Evolutionary conservation across 2,888 invertebrate species (phyloP).

Genomic region (Cabera pusaria): DNA sequence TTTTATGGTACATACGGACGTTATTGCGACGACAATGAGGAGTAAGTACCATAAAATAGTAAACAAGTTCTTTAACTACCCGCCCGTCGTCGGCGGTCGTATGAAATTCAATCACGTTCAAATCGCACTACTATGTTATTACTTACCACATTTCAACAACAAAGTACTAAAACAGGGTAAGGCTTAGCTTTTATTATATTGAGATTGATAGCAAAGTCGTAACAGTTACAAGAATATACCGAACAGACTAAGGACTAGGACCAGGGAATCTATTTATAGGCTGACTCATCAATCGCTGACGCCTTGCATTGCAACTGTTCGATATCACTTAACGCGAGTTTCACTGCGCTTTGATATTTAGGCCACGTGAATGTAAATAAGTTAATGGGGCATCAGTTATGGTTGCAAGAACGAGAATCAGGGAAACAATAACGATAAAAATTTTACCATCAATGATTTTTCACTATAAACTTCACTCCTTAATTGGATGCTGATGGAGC

Average conservation of each 20-base stretch:
- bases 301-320: constrained; percentile 15
- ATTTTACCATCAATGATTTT: too few relatives aligned
- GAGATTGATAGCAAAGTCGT: constrained; percentile 1
- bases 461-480: too few relatives aligned
- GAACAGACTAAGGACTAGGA: constrained; percentile 1
- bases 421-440: too few relatives aligned
- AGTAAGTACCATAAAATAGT: constrained; percentile 54
- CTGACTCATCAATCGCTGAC: constrained; percentile 11
- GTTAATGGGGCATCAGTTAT: constrained; percentile 21
- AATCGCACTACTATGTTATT: constrained; percentile 32
- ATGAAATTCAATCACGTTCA: constrained; percentile 54
- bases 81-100: constrained; percentile 37
- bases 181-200: constrained; percentile 25
- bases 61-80: constrained; percentile 56
- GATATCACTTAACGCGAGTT: constrained; percentile 15
- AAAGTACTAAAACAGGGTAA: constrained; percentile 19
- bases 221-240: constrained; percentile 4
- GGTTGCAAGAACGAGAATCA: too few relatives aligned
- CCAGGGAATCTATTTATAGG: constrained; percentile 14
- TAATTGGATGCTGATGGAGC: too few relatives aligned
- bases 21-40: constrained; percentile 51
- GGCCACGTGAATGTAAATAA: constrained; percentile 30
- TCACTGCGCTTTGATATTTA: constrained; percentile 9
- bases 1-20: constrained; percentile 52
- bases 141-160: constrained; percentile 9